A percentile compares a stretch with the other conserved stretches of the same genome.
These are phyloP conservation scores for Diadumene lineata DNA, from an alignment of 92 coral and sea anemone species.

Conservation along the genomic window DNA sequence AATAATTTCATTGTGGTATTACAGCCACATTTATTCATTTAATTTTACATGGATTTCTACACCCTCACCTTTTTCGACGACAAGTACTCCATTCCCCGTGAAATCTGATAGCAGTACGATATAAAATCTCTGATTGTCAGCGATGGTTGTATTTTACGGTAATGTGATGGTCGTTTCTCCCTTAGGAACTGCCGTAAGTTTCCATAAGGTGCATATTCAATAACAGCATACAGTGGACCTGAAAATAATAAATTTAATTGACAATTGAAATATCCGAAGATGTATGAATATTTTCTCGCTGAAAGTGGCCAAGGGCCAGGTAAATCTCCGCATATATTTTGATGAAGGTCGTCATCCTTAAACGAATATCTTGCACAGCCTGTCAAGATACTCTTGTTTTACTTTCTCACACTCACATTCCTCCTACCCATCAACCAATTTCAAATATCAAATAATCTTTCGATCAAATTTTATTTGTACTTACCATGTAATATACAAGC, in stretches of 20 bases:
- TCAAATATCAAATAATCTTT: too few species aligned
- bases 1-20: background rate
- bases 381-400: too few species aligned
- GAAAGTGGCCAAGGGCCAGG: too few species aligned
- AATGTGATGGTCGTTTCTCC: conserved; percentile 72
- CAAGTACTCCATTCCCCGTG: conserved; percentile 87
- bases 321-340: too few species aligned
- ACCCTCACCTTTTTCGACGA: conserved; percentile 69
- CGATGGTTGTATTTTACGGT: conserved; percentile 49
- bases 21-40: background rate
- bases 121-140: conserved; percentile 82
- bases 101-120: conserved; percentile 82
- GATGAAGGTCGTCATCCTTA: too few species aligned
- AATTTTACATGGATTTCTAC: background rate
- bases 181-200: conserved; percentile 85
- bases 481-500: conserved; percentile 79
- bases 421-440: too few species aligned
- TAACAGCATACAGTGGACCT: conserved; percentile 76
- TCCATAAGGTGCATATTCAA: conserved; percentile 87
- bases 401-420: too few species aligned
- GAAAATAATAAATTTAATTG: background rate
- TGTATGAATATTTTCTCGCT: too few species aligned
- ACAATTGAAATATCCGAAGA: too few species aligned
- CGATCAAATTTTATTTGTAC: too few species aligned
- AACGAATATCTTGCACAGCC: too few species aligned